phyloP scores from a whole-genome alignment of 2,888 invertebrate species.

The Leptopilina drosophilae region DNA sequence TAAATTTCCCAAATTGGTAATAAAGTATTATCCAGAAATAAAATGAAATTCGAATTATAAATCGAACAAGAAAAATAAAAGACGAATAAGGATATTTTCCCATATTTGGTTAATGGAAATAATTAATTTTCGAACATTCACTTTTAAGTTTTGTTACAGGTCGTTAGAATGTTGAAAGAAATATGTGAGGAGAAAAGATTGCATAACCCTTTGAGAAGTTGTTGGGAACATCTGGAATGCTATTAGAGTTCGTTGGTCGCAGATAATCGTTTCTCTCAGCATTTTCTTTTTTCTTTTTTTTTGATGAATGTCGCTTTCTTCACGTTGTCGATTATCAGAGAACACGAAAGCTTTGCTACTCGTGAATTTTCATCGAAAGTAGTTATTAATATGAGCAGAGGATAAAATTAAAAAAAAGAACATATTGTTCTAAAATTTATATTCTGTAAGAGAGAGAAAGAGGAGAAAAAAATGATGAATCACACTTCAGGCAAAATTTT shows the following conservation, averaged over 20 bases:
- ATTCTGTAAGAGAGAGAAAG: too few relatives aligned
- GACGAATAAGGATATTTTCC: background rate
- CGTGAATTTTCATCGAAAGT: constrained; percentile 14
- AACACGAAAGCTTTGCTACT: background rate
- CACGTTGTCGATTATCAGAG: constrained; percentile 24
- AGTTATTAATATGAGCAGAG: background rate
- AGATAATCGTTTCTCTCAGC: constrained; percentile 27
- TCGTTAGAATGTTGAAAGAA: constrained; percentile 8
- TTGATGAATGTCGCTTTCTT: constrained; percentile 8
- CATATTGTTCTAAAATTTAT: background rate
- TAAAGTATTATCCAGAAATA: too few relatives aligned
- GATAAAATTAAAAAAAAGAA: background rate
- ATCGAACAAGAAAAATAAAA: background rate
- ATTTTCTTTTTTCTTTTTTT: constrained; percentile 6
- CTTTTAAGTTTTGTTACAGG: background rate
- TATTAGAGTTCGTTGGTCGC: constrained; percentile 30
- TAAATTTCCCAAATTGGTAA: too few relatives aligned
- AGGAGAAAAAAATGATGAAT: too few relatives aligned
- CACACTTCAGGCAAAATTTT: background rate
- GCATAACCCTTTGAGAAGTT: constrained; percentile 1
- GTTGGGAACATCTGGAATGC: constrained; percentile 33
- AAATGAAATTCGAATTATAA: too few relatives aligned
- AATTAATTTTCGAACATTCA: background rate
- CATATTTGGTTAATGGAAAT: background rate
- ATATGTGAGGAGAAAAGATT: constrained; percentile 25